These are phyloP conservation scores for Dynastes hyllus DNA, from an alignment of 2,888 invertebrate genomes.

Conservation along the genomic window DNA sequence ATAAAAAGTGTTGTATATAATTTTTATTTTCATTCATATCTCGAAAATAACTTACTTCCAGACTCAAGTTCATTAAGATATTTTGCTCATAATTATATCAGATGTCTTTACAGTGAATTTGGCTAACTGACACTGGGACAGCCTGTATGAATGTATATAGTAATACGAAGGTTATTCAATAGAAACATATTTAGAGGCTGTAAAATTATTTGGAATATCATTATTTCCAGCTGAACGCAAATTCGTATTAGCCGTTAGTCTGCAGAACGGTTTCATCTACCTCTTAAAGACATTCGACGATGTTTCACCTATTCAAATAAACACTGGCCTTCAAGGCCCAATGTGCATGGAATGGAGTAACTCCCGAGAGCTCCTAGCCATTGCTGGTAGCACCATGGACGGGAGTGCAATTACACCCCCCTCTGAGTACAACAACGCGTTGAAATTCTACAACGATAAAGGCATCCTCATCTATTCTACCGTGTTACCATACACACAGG, in stretches of 20 bases:
- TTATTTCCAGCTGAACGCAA: constrained; percentile 74
- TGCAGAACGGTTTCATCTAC: constrained; percentile 92
- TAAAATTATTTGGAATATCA: too few species aligned
- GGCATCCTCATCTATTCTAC: constrained; percentile 88
- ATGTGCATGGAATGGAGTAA: constrained; percentile 98
- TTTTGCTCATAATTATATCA: too few species aligned
- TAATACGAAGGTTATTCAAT: too few species aligned
- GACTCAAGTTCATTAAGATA: too few species aligned
- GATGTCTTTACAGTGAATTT: too few species aligned
- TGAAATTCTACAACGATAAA: constrained; percentile 93
- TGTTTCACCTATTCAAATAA: constrained; percentile 89
- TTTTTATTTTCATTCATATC: too few species aligned
- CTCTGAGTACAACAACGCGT: constrained; percentile 82
- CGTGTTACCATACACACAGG: constrained; percentile 84
- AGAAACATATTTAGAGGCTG: too few species aligned
- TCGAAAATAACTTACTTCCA: too few species aligned
- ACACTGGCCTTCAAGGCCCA: constrained; percentile 87
- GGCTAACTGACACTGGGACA: too few species aligned
- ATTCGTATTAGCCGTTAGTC: constrained; percentile 89
- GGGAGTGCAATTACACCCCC: constrained; percentile 64
- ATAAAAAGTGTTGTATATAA: too few species aligned
- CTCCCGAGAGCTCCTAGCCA: constrained; percentile 92
- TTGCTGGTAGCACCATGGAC: constrained; percentile 84
- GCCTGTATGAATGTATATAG: too few species aligned
- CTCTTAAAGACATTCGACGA: constrained; percentile 94